Base-by-base conservation (phyloP, 2,797 vertebrate genomes). In the Fratercula arctica region DNA sequence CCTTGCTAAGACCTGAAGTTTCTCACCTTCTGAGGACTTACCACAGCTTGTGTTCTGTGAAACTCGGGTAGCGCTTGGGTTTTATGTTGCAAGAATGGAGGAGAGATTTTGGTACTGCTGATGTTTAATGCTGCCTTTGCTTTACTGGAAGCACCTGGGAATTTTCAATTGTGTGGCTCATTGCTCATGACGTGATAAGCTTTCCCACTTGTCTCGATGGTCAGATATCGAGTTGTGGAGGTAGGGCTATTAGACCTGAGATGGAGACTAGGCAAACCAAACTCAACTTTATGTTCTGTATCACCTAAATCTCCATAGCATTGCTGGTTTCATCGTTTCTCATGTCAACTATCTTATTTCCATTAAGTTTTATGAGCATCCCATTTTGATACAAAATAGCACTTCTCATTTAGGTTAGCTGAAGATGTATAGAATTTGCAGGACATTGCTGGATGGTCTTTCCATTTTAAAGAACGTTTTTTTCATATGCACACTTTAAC, bases 251-350 rank as follows among this genome's bases (percentile, higher is more conserved):
- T 60, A 28, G 48, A 59, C 56, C 29, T 76, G 63, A 90, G 46
- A 51, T 11, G 11, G 41, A 83, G 39, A 41, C 37, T 20, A 3
- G 91, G 57, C 16, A 81, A 88, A 85, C 25, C 33, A 56, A 91
- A 41, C 12, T 53, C 39, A 53, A 0, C 77, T 84, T 75, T n/a
- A 13, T 0, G 0, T 45, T 57, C 28, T 11, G 8, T 46, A 3
- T 37, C 23, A 10, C 13, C 82, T 78, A n/a, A 75, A 84, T 63
- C 54, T 81, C 66, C n/a, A 26, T 16, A 59, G 29, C 39, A 5
- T 24, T 59, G 20, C 53, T 54, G 19, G 56, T 85, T 85, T 76
- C 0, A 15, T 35, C 0, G 24, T 57, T 76, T 76, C 31, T 72
- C 10, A 25, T 17, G 19, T 69, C 37, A 76, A 11, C 29, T 57